Percentiles rank a stretch among this genome's conserved stretches.
These are phyloP conservation scores for Baccha elongata DNA, from an alignment of 2,888 invertebrate species.

Conservation along the genomic window DNA sequence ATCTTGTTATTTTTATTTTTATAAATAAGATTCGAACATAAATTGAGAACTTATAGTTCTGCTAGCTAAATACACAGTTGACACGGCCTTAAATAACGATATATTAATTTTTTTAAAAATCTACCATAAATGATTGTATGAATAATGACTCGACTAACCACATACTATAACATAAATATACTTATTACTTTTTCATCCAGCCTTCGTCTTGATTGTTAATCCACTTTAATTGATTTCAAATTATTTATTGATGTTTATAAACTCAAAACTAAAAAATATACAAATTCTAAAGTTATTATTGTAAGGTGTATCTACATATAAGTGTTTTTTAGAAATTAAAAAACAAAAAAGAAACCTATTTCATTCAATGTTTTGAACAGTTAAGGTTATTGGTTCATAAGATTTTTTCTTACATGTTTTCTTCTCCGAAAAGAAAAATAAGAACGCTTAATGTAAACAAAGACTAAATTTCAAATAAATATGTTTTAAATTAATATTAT, in stretches of 20 bases:
- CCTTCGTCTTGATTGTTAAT: too few species aligned
- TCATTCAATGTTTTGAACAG: background rate
- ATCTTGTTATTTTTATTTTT: too few species aligned
- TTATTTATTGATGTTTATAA: background rate
- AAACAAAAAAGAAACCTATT: background rate
- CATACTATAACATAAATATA: too few species aligned
- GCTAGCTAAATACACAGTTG: too few species aligned
- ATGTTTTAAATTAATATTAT: background rate
- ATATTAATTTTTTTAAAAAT: too few species aligned
- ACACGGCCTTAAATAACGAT: too few species aligned
- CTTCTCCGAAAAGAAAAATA: conserved; percentile 53
- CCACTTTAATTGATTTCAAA: too few species aligned
- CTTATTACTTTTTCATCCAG: too few species aligned
- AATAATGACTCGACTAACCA: too few species aligned
- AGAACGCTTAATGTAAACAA: conserved; percentile 81
- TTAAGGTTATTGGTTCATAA: background rate
- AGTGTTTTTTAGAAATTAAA: background rate
- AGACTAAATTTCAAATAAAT: conserved; percentile 76
- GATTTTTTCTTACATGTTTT: background rate
- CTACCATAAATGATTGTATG: too few species aligned
- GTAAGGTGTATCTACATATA: background rate
- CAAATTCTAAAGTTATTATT: background rate
- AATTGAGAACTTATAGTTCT: too few species aligned
- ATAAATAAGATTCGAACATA: too few species aligned
- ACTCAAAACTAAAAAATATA: background rate